A percentile compares a stretch with the other conserved stretches of the same genome.
Evolutionary conservation across 2,113 vertebrate genomes (phyloP).

Genomic region (Triplophysa rosa): DNA sequence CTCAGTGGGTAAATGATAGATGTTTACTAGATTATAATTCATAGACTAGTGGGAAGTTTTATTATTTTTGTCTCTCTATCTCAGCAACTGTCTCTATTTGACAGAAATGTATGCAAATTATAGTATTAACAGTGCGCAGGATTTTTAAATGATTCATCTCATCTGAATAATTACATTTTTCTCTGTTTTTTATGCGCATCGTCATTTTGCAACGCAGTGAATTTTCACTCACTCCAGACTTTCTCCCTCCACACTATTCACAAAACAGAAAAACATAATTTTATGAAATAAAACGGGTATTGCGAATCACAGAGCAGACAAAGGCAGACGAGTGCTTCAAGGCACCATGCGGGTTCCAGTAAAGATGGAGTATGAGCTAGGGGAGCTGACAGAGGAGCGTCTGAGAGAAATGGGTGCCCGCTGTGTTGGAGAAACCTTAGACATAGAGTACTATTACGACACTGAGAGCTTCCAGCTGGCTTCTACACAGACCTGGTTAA

Average conservation of each 20-base stretch:
- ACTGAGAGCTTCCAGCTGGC: constrained; percentile 57
- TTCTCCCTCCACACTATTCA: not conserved
- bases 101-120: no score
- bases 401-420: constrained; percentile 39
- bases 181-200: not conserved
- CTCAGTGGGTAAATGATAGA: no score
- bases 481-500: constrained; percentile 53
- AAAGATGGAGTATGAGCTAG: constrained; percentile 50
- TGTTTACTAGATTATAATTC: no score
- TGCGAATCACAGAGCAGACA: not conserved
- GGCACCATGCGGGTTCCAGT: constrained; percentile 41
- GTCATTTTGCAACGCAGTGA: not conserved
- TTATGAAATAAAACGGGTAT: constrained; percentile 3
- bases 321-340: not conserved
- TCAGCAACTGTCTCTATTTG: no score
- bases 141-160: not conserved
- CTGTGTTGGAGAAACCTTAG: constrained; percentile 19
- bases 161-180: not conserved
- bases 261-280: not conserved
- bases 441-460: constrained; percentile 57
- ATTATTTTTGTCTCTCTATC: no score
- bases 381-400: constrained; percentile 45
- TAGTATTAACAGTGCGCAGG: not conserved
- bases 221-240: not conserved
- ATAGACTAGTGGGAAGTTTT: no score